phyloP scores from a whole-genome alignment of 2,888 invertebrate genomes.

The Diarsia mendica region DNA sequence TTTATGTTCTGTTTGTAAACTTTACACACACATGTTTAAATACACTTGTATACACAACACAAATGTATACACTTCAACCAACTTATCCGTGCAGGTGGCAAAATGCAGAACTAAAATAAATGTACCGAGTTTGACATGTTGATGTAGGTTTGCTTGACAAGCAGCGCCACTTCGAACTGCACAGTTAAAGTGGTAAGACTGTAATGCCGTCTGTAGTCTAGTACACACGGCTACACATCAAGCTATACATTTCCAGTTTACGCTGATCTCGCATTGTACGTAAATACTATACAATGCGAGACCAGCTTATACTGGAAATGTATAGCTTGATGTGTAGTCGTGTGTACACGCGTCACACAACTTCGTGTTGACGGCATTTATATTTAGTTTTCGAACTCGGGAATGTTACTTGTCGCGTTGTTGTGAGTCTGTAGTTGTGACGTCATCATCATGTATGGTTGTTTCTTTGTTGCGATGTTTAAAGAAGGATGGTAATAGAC shows the following conservation, averaged over 20 bases:
- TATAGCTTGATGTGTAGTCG: no score
- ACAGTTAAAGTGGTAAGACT: no score
- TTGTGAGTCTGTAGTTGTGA: constrained; percentile 21
- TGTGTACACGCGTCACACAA: constrained; percentile 30
- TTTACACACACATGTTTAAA: constrained; percentile 7
- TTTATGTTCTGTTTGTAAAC: constrained; percentile 67
- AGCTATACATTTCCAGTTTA: no score
- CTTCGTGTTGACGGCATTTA: constrained; percentile 38
- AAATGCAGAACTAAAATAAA: no score
- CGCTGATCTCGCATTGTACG: no score
- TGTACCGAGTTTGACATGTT: no score
- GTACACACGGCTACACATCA: no score
- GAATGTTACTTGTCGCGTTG: constrained; percentile 31
- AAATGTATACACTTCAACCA: constrained; percentile 7
- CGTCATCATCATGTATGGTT: constrained; percentile 20
- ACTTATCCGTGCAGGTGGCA: no score
- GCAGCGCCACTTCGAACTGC: no score
- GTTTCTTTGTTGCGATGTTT: constrained; percentile 33
- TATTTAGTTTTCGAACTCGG: constrained; percentile 31
- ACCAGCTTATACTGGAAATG: no score
- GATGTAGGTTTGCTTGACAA: no score
- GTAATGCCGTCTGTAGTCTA: constrained; percentile 43
- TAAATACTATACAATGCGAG: no score
- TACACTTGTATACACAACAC: background rate
- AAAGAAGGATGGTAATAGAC: background rate